Conservation (phyloP, 2,113 vertebrate species). For the Benitochromis conjunctus region DNA sequence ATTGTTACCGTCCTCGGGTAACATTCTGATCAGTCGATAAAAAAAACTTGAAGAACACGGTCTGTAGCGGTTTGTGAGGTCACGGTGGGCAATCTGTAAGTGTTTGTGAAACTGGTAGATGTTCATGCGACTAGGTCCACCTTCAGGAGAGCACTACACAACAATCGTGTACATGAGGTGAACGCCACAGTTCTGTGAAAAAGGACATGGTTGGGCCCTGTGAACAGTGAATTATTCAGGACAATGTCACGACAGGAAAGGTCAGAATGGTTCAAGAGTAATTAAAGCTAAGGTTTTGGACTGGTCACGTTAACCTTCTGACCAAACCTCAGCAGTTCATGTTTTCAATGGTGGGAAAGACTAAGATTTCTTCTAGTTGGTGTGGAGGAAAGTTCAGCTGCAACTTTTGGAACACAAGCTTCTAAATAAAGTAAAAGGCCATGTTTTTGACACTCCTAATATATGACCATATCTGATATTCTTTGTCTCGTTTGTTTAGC, state of each 20-base stretch:
- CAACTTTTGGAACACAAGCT: background rate
- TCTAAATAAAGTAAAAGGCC: background rate
- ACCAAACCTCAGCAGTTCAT: background rate
- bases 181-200: background rate
- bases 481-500: background rate
- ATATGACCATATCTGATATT: background rate
- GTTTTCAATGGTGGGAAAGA: background rate
- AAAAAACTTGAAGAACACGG: fast-evolving
- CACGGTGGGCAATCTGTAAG: background rate
- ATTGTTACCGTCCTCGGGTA: no score
- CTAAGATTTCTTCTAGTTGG: background rate
- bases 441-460: background rate
- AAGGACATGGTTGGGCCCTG: background rate
- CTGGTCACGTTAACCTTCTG: background rate
- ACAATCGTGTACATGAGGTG: background rate
- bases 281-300: background rate
- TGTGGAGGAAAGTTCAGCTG: background rate
- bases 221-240: background rate
- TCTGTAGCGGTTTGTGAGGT: background rate
- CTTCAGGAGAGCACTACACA: background rate
- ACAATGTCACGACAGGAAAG: background rate
- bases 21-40: background rate
- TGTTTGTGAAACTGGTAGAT: background rate
- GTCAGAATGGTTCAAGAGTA: background rate
- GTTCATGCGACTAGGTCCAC: background rate